A percentile compares a stretch with the other conserved stretches of the same genome.
Evolutionary conservation across 2,113 vertebrate species (phyloP).

Genomic region (Puma concolor): DNA sequence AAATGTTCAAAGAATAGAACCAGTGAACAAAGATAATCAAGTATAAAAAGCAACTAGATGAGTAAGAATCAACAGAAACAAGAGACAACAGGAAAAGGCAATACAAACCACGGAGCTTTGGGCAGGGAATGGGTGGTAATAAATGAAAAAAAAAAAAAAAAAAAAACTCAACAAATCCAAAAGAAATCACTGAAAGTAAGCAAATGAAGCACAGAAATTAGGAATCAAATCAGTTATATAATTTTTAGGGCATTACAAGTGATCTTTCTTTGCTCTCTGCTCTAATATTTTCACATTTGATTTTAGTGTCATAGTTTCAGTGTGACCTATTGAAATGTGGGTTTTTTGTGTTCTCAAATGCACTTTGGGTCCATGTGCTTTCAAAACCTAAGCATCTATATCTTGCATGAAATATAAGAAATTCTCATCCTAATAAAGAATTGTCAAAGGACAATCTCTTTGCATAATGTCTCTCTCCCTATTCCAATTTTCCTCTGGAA

Average conservation of each 20-base stretch:
- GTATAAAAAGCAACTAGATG: neutral
- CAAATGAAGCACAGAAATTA: neutral
- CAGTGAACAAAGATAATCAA: neutral
- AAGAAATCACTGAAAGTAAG: neutral
- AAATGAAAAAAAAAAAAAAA: neutral
- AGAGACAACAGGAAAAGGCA: neutral
- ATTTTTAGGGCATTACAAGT: neutral
- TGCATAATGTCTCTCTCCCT: neutral
- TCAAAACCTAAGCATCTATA: neutral
- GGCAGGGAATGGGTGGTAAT: neutral
- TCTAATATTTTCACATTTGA: slow-evolving; percentile 2
- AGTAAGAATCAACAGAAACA: neutral
- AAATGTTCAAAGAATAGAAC: neutral
- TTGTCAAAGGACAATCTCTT: neutral
- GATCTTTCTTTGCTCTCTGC: neutral
- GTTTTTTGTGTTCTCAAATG: neutral
- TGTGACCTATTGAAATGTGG: neutral
- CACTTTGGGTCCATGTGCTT: neutral
- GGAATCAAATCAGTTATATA: neutral
- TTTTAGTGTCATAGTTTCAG: neutral
- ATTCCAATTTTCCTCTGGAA: neutral
- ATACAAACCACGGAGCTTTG: neutral
- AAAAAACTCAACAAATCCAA: neutral
- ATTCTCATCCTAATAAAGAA: neutral
- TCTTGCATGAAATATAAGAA: neutral